Evolutionary conservation across 2,888 invertebrate genomes (phyloP).

Genomic region (Lycophotia porphyrea): DNA sequence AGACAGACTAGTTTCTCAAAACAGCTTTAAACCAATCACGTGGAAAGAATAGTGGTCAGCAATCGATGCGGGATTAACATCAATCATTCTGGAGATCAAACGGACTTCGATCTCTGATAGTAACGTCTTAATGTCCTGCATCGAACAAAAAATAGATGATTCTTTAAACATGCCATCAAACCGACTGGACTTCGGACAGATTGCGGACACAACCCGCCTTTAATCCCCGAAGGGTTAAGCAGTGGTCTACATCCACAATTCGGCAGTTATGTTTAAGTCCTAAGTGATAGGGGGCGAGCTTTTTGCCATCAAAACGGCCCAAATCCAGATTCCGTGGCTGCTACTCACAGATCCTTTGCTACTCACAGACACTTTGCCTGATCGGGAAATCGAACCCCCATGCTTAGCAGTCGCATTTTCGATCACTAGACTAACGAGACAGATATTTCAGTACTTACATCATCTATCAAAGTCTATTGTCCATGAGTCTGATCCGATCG

Average conservation of each 20-base stretch:
- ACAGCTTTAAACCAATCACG: constrained; percentile 13
- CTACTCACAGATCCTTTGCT: neutral
- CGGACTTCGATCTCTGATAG: constrained; percentile 12
- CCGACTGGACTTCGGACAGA: neutral
- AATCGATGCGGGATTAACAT: constrained; percentile 34
- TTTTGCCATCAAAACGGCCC: neutral
- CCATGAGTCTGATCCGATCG: neutral
- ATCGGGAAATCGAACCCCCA: neutral
- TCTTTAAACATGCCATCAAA: neutral
- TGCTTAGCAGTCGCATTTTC: neutral
- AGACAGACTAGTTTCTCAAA: constrained; percentile 18
- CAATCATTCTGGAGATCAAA: constrained; percentile 49
- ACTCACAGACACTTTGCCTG: neutral
- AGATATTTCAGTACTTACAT: neutral
- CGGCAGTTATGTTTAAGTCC: neutral
- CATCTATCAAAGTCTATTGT: neutral
- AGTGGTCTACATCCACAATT: neutral
- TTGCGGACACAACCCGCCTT: neutral
- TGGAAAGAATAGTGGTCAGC: constrained; percentile 21
- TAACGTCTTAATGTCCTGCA: neutral
- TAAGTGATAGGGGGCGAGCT: too few species aligned
- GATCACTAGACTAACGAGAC: neutral
- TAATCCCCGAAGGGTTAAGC: neutral
- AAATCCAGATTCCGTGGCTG: neutral
- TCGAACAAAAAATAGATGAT: neutral